A percentile compares a stretch with the other conserved stretches of the same genome.
Evolutionary conservation across 1,140 invertebrate genomes (phyloP).

Genomic region (Musca domestica): DNA sequence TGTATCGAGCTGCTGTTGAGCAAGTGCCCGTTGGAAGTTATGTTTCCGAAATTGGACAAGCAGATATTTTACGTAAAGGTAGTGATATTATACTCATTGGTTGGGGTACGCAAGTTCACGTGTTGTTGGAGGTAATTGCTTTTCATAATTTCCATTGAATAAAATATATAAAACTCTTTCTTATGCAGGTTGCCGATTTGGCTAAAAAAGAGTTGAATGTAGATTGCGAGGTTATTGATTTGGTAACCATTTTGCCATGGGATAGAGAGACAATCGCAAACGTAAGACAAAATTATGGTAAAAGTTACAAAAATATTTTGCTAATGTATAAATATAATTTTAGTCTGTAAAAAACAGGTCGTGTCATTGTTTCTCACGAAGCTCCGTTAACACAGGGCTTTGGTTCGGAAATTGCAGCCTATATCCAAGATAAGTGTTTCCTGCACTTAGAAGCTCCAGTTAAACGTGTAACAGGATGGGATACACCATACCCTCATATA

Average conservation of each 20-base stretch:
- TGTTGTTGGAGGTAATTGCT: slow-evolving; percentile 69
- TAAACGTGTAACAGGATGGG: slow-evolving; percentile 89
- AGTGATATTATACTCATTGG: slow-evolving; percentile 87
- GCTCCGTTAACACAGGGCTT: slow-evolving; percentile 94
- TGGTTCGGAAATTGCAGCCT: slow-evolving; percentile 92
- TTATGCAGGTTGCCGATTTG: slow-evolving; percentile 70
- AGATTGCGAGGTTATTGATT: slow-evolving; percentile 93
- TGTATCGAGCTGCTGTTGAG: slow-evolving; percentile 94
- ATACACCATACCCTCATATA: slow-evolving; percentile 95
- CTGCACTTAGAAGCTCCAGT: slow-evolving; percentile 92
- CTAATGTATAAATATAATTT: slow-evolving; percentile 30
- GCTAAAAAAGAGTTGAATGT: slow-evolving; percentile 77
- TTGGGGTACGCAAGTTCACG: slow-evolving; percentile 97
- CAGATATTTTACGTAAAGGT: slow-evolving; percentile 87
- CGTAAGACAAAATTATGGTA: slow-evolving; percentile 60
- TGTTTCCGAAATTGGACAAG: slow-evolving; percentile 82
- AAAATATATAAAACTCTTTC: neutral
- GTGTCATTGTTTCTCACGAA: slow-evolving; percentile 90
- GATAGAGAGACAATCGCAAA: slow-evolving; percentile 86
- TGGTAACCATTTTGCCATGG: slow-evolving; percentile 94
- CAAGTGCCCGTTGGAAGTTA: slow-evolving; percentile 87
- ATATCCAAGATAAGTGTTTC: slow-evolving; percentile 94
- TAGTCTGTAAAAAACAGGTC: slow-evolving; percentile 94
- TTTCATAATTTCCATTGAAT: neutral
- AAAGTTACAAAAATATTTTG: neutral